Evolutionary conservation across 2,113 vertebrate genomes (phyloP), one percentile per base, ranked within the genome.

Genomic region (Stictonetta naevosa): DNA sequence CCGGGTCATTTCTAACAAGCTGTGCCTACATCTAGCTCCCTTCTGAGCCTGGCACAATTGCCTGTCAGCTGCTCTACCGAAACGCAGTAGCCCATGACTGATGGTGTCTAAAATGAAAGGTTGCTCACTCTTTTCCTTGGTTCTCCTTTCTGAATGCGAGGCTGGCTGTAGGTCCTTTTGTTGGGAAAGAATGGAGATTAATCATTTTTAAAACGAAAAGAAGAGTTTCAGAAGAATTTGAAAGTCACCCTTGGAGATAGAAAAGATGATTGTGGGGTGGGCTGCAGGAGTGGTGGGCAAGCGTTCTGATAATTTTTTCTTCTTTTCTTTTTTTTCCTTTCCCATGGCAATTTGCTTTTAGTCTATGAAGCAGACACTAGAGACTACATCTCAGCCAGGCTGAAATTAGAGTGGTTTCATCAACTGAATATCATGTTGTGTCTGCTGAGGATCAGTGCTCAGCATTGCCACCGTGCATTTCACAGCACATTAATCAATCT

Each of bases 81-180:
- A 94, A 86, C 18, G 38, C 83, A 84, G 86, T 72, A 92, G 83
- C 64, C 89, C n/a, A 1, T 83, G 89, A 90, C 86, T 69, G 85
- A 92, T 3, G 18, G 62, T 33, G n/a, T 22, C 52, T 33, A n/a
- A 75, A 91, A 79, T 52, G 19, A 84, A 86, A 69, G 25, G 19
- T 38, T 91, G 34, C 55, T 92, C 3, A 0, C n/a, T 68, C 42
- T 67, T 94, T 67, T 21, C 8, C n/a, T 92, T 74, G n/a, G 21
- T 84, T 91, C 91, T 69, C 19, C 55, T 90, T 3, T 10, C 81
- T 85, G 53, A 36, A 13, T 34, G 48, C 16, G 48, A 73, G 89
- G 25, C 66, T 8, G 0, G 0, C 44, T 87, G 38, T 68, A 73
- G 33, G 42, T 83, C 58, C 58, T 44, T 88, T 94, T 92, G 78